A percentile compares a stretch with the other conserved stretches of the same genome.
Evolutionary conservation across 2,888 invertebrate genomes (phyloP).

Genomic region (Aromia moschata): DNA sequence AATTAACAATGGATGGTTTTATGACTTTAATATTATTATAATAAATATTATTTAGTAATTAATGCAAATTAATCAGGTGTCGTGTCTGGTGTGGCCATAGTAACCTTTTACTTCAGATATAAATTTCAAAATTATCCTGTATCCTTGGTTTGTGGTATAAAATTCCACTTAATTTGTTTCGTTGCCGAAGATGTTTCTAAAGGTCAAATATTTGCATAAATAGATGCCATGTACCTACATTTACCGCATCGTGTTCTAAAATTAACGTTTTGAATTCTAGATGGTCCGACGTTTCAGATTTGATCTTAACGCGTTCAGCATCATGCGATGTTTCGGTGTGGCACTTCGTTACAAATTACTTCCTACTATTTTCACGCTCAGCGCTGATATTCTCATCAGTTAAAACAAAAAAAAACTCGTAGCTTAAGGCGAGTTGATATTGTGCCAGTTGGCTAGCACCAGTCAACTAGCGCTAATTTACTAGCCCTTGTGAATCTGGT

Average conservation of each 20-base stretch:
- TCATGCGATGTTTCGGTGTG: too few species aligned
- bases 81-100: constrained; percentile 9
- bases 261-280: too few species aligned
- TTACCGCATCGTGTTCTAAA: background rate
- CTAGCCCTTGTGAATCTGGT: too few species aligned
- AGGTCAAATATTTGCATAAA: constrained; percentile 22
- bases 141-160: constrained; percentile 17
- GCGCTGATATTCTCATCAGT: too few species aligned
- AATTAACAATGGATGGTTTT: background rate
- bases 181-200: constrained; percentile 15
- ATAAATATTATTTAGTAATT: background rate
- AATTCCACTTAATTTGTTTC: constrained; percentile 22
- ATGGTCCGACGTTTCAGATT: too few species aligned
- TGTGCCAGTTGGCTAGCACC: too few species aligned
- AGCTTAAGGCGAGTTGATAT: too few species aligned
- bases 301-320: too few species aligned
- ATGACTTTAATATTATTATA: background rate
- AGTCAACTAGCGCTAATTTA: too few species aligned
- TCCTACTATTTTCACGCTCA: too few species aligned
- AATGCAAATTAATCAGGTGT: constrained; percentile 15
- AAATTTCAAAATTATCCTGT: constrained; percentile 13
- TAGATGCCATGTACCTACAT: background rate
- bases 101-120: constrained; percentile 11
- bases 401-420: too few species aligned
- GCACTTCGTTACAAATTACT: too few species aligned